Conservation (phyloP, 2,797 vertebrate species). For the Moxostoma hubbsi region DNA sequence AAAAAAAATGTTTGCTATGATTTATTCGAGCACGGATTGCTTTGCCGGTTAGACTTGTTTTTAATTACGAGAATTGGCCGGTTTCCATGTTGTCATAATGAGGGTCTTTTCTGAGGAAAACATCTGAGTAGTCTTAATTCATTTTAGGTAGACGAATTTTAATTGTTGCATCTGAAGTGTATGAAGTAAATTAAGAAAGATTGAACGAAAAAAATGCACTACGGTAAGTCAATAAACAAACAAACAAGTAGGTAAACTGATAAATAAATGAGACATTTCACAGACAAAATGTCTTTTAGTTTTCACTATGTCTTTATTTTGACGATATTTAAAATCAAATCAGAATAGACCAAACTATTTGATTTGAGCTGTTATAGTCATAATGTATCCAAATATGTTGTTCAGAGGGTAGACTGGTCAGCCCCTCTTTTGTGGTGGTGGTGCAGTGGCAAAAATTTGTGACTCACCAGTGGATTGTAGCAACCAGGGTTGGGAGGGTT, state of each 20-base stretch:
- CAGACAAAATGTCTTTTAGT: too few species aligned
- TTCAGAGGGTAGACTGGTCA: not conserved
- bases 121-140: too few species aligned
- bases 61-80: not conserved
- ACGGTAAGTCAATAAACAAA: too few species aligned
- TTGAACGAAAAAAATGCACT: not conserved
- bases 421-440: conserved; percentile 21
- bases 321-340: not conserved
- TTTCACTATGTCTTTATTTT: not conserved
- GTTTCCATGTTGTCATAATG: too few species aligned
- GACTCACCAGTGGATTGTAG: conserved; percentile 61
- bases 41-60: not conserved
- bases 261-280: too few species aligned
- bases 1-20: not conserved
- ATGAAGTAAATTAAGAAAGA: not conserved
- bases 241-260: too few species aligned
- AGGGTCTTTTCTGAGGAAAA: too few species aligned
- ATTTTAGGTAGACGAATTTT: too few species aligned
- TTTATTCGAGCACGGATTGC: not conserved
- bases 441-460: conserved; percentile 53
- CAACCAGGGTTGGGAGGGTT: conserved; percentile 17
- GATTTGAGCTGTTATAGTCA: not conserved
- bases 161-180: too few species aligned
- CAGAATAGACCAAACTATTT: not conserved
- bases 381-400: not conserved